Percentiles rank a stretch among this genome's conserved stretches.
Evolutionary conservation across 2,888 invertebrate species (phyloP).

Genomic region (Pheosia gnoma): DNA sequence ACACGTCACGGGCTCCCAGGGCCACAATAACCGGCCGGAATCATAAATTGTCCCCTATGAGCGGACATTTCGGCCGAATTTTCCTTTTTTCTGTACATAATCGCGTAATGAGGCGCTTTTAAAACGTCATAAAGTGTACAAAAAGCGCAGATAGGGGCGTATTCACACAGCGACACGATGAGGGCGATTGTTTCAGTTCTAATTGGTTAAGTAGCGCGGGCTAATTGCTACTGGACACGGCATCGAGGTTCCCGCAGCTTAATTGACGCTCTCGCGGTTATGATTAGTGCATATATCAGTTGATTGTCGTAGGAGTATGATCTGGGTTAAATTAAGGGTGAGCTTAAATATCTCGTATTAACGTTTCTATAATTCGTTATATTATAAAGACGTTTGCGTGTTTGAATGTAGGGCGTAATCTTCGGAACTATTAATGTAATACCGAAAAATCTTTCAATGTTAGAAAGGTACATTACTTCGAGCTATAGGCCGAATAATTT

Average conservation of each 20-base stretch:
- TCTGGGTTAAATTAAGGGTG: too few relatives aligned
- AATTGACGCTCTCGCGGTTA: constrained; percentile 34
- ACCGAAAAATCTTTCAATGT: too few relatives aligned
- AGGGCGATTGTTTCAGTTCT: constrained; percentile 80
- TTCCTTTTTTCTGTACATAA: constrained; percentile 72
- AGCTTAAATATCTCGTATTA: too few relatives aligned
- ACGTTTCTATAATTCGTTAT: too few relatives aligned
- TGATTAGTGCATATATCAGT: constrained; percentile 28
- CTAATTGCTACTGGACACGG: constrained; percentile 77
- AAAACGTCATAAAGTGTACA: constrained; percentile 79
- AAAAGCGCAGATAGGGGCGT: constrained; percentile 81
- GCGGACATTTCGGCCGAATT: constrained; percentile 57
- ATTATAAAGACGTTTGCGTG: too few relatives aligned
- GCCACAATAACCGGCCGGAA: constrained; percentile 73
- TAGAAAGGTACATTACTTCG: too few relatives aligned
- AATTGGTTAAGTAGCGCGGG: constrained; percentile 80
- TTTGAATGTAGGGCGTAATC: too few relatives aligned
- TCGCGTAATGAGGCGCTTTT: constrained; percentile 77
- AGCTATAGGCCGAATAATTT: too few relatives aligned
- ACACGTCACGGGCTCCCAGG: constrained; percentile 69
- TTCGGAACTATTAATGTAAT: too few relatives aligned
- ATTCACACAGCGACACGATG: constrained; percentile 72
- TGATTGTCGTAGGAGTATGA: neutral
- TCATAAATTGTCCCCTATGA: constrained; percentile 80
- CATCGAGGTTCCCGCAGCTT: constrained; percentile 40